A percentile compares a stretch with the other conserved stretches of the same genome.
Evolutionary conservation across 1,140 invertebrate genomes (phyloP).

Genomic region (Drosophila mauritiana): DNA sequence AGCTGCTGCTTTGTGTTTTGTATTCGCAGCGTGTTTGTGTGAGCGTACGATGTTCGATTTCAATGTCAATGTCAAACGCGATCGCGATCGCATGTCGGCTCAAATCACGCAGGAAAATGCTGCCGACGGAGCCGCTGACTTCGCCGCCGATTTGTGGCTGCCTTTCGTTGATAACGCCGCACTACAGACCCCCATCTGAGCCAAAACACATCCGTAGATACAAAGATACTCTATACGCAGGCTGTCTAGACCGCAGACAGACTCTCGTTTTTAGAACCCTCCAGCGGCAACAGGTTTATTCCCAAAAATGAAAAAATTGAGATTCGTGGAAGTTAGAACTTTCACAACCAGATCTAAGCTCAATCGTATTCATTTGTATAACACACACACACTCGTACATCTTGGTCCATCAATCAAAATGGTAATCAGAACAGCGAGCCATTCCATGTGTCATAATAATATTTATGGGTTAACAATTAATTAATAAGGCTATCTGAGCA

Average conservation of each 20-base stretch:
- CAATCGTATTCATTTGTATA: too few species aligned
- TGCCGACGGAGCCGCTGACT: slow-evolving; percentile 25
- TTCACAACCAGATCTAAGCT: slow-evolving; percentile 3
- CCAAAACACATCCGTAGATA: background rate
- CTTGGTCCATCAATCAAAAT: slow-evolving; percentile 25
- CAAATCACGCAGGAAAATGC: slow-evolving; percentile 53
- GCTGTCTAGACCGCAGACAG: slow-evolving; percentile 26
- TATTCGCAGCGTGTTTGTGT: slow-evolving; percentile 36
- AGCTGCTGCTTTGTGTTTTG: background rate
- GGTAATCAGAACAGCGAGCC: background rate
- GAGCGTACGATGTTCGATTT: slow-evolving; percentile 54
- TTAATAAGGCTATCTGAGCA: slow-evolving; percentile 1
- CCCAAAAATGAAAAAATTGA: background rate
- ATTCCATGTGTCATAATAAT: slow-evolving; percentile 5
- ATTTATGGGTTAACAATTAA: background rate
- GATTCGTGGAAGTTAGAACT: background rate
- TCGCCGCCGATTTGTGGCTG: slow-evolving; percentile 22
- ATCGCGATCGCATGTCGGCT: slow-evolving; percentile 66
- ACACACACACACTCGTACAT: background rate
- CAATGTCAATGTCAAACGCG: slow-evolving; percentile 75
- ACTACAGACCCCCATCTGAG: background rate
- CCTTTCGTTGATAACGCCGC: slow-evolving; percentile 26
- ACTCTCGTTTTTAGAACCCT: slow-evolving; percentile 12
- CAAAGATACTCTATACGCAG: slow-evolving; percentile 6
- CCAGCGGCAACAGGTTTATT: slow-evolving; percentile 15